Conservation (phyloP, 2,888 invertebrate species). For the Ditylenchus weischeri region DNA sequence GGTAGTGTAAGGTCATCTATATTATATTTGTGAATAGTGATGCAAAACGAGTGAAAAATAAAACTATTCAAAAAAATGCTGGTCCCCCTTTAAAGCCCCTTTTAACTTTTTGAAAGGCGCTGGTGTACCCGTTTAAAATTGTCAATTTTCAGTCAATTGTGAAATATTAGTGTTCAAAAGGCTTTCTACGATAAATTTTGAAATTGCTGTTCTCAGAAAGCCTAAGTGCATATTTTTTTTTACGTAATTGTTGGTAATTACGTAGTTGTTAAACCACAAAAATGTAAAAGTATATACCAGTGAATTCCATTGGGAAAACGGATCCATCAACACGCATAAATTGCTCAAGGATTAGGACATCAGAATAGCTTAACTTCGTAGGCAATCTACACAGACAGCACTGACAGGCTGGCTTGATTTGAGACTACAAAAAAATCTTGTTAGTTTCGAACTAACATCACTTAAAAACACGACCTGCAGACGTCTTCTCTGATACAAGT, state of each 20-base stretch:
- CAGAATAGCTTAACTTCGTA: slow-evolving; percentile 51
- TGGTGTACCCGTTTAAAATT: too few relatives aligned
- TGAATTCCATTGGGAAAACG: slow-evolving; percentile 56
- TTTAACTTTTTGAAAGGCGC: too few relatives aligned
- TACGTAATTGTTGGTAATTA: too few relatives aligned
- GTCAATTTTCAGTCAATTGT: not conserved
- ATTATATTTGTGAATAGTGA: too few relatives aligned
- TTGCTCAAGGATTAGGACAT: slow-evolving; percentile 60
- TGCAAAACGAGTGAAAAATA: too few relatives aligned
- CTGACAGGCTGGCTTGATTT: slow-evolving; percentile 34
- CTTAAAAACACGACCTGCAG: not conserved
- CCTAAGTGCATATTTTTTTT: not conserved
- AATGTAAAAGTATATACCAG: slow-evolving; percentile 38
- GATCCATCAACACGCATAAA: slow-evolving; percentile 60
- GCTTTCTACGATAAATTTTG: not conserved
- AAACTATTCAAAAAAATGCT: too few relatives aligned
- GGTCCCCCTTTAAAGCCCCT: too few relatives aligned
- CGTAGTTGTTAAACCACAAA: not conserved
- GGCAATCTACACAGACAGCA: slow-evolving; percentile 52
- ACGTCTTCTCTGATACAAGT: slow-evolving; percentile 3
- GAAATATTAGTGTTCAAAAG: too few relatives aligned
- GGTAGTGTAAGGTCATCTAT: too few relatives aligned
- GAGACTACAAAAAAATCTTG: slow-evolving; percentile 6
- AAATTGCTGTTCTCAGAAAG: not conserved
- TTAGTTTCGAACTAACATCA: slow-evolving; percentile 11